These are phyloP conservation scores for Ennomos erosarius DNA, from an alignment of 2,888 invertebrate species.

Conservation along the genomic window DNA sequence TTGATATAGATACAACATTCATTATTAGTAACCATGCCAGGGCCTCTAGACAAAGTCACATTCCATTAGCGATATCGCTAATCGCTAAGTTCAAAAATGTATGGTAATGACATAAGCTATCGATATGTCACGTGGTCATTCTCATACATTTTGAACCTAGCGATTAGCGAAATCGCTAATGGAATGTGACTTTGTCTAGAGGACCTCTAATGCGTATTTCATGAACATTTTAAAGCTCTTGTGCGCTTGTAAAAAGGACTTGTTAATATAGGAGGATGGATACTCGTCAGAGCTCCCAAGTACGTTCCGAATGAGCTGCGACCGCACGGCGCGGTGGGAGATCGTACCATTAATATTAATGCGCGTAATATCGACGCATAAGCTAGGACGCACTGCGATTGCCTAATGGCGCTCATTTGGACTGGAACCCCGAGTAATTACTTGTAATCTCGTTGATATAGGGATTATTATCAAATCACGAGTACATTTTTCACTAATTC, in stretches of 20 bases:
- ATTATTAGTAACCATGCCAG: too few species aligned
- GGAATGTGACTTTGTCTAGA: too few species aligned
- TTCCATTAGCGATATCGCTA: too few species aligned
- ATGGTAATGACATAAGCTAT: too few species aligned
- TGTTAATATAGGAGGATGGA: not conserved
- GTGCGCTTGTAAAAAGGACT: not conserved
- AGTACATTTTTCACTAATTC: too few species aligned
- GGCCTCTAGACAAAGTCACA: too few species aligned
- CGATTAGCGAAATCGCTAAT: too few species aligned
- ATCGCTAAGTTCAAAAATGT: too few species aligned
- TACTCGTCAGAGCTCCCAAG: not conserved
- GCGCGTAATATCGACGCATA: constrained; percentile 23
- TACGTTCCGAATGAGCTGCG: constrained; percentile 14
- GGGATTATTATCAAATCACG: constrained; percentile 4
- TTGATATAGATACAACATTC: too few species aligned
- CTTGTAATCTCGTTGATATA: constrained; percentile 6
- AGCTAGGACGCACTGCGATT: constrained; percentile 23
- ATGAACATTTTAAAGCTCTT: not conserved
- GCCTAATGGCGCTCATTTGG: constrained; percentile 19
- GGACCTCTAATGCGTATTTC: too few species aligned
- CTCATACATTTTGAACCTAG: too few species aligned
- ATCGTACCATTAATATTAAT: constrained; percentile 30
- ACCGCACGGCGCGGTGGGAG: not conserved
- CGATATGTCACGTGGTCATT: too few species aligned
- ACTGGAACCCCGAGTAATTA: constrained; percentile 12